Evolutionary conservation across 2,797 vertebrate species (phyloP).

Genomic region (Gallinago stenura): DNA sequence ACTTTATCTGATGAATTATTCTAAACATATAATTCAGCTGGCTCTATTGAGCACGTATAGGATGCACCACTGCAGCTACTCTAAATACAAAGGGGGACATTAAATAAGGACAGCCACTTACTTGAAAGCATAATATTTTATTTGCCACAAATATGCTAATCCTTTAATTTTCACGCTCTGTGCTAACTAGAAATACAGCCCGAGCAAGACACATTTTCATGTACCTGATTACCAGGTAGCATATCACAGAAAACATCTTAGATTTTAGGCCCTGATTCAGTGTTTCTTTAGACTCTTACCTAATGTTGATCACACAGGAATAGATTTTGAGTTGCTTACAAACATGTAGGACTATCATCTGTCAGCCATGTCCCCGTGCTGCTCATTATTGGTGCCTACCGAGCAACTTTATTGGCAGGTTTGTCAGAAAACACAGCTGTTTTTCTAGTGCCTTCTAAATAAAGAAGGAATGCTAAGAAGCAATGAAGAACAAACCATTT

Average conservation of each 20-base stretch:
- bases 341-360: conserved; percentile 7
- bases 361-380: not conserved
- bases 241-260: not conserved
- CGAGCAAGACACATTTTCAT: not conserved
- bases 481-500: not conserved
- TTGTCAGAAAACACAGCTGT: not conserved
- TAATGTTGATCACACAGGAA: not conserved
- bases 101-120: conserved; percentile 48
- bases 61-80: not conserved
- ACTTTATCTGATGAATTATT: conserved; percentile 61
- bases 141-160: conserved; percentile 53
- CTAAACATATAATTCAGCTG: not conserved
- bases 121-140: conserved; percentile 46
- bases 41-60: not conserved
- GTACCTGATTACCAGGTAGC: not conserved
- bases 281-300: not conserved
- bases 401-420: conserved; percentile 20
- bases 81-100: conserved; percentile 8
- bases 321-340: conserved; percentile 29
- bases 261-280: not conserved
- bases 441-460: not conserved
- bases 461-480: not conserved
- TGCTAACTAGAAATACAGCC: conserved; percentile 30
- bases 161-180: conserved; percentile 43
- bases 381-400: not conserved